Evolutionary conservation across 2,888 invertebrate genomes (phyloP), one percentile per base, ranked within the genome.

Genomic region (Syrista parreyssii): DNA sequence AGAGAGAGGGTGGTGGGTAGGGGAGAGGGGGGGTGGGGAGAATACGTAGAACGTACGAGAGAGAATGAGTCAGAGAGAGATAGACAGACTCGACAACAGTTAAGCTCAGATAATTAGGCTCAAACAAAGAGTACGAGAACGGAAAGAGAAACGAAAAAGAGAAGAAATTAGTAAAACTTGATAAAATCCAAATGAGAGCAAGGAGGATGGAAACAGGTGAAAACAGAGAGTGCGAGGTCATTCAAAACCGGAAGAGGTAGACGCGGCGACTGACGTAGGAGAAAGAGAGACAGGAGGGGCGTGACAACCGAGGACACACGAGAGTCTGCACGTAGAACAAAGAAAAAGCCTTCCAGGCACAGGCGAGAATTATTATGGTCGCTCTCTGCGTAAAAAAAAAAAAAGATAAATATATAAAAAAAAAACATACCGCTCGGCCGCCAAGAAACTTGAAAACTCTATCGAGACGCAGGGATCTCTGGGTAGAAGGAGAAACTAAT

Each of bases 401-500:
- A 40, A 15, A 40, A 6, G n/a, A n/a, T n/a, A n/a, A n/a, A n/a
- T n/a, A n/a, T n/a, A n/a, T n/a, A n/a, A 40, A 35, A 12, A 35
- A 15, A 55, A 55, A 1, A 31, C 71, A 71, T 71, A 71, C 15
- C 71, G 31, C 71, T 30, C 71, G 31, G 12, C 71, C 71, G 32
- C 71, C 6, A 31, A 23, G 32, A 31, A 71, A 71, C n/a, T 33
- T 36, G 31, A 35, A 36, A 36, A 35, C 74, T 74, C 35, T 36
- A 33, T 74, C 74, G 74, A 74, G 36, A 74, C 36, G 6, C 31
- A 23, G 74, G 34, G 30, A 74, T 74, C 35, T 74, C 74, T 33
- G 9, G n/a, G 31, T 23, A 33, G 71, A 55, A 23, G 71, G 75
- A 68, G 74, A 78, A 79, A 78, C 76, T 79, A 78, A 78, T 80